Evolutionary conservation across 2,888 invertebrate genomes (phyloP).

Genomic region (Incurvaria masculella): DNA sequence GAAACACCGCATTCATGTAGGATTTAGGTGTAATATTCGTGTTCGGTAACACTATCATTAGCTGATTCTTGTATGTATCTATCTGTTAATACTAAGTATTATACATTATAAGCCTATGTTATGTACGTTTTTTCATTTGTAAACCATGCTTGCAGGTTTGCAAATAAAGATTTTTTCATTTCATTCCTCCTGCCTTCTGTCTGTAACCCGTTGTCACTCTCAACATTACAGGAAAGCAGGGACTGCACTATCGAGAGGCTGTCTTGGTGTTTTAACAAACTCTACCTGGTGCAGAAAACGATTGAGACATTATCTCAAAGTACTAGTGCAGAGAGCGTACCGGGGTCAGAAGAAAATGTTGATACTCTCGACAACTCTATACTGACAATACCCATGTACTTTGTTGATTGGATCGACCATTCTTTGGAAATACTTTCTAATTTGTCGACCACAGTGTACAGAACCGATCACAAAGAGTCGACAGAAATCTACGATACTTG

Average conservation of each 20-base stretch:
- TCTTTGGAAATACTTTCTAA: constrained; percentile 40
- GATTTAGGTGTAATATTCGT: too few relatives aligned
- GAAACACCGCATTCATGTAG: too few relatives aligned
- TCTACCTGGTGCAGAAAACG: constrained; percentile 26
- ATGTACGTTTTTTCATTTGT: too few relatives aligned
- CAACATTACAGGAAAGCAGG: constrained; percentile 42
- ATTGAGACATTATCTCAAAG: constrained; percentile 18
- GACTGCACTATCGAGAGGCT: constrained; percentile 36
- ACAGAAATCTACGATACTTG: constrained; percentile 24
- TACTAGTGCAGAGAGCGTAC: background rate
- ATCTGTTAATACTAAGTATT: too few relatives aligned
- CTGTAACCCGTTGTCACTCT: too few relatives aligned
- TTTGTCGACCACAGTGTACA: constrained; percentile 31
- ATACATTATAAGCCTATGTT: too few relatives aligned
- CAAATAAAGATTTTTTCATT: too few relatives aligned
- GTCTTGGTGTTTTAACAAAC: constrained; percentile 37
- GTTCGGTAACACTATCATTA: too few relatives aligned
- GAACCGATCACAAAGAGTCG: constrained; percentile 28
- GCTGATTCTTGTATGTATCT: too few relatives aligned
- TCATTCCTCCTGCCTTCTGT: too few relatives aligned
- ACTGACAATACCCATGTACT: constrained; percentile 35
- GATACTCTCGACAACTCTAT: constrained; percentile 25
- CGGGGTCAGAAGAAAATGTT: constrained; percentile 9
- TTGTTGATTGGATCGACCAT: constrained; percentile 50
- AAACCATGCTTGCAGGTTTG: too few relatives aligned